Conservation (phyloP, 2,797 vertebrate species). For the Poeciliopsis presidionis region DNA sequence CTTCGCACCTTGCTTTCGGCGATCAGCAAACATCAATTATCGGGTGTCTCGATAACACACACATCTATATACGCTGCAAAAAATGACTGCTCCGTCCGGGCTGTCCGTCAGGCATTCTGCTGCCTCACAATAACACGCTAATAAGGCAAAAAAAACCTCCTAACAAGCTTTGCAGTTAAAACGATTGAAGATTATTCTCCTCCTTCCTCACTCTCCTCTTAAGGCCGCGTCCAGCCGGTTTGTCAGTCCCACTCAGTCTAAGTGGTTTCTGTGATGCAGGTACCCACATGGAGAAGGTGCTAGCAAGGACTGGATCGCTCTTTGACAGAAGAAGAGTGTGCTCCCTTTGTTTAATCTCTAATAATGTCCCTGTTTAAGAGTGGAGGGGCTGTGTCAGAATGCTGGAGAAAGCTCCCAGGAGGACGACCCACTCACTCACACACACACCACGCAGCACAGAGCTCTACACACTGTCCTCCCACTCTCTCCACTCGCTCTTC, state of each 20-base stretch:
- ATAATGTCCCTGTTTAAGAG: slow-evolving; percentile 47
- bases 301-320: slow-evolving; percentile 16
- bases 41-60: slow-evolving; percentile 13
- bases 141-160: slow-evolving; percentile 24
- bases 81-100: slow-evolving; percentile 22
- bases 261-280: slow-evolving; percentile 37
- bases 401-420: slow-evolving; percentile 29
- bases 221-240: slow-evolving; percentile 7
- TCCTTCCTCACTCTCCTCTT: slow-evolving; percentile 22
- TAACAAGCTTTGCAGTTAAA: slow-evolving; percentile 62
- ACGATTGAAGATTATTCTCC: slow-evolving; percentile 31
- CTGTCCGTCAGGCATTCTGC: slow-evolving; percentile 51
- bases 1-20: slow-evolving; percentile 12
- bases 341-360: slow-evolving; percentile 51
- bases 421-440: slow-evolving; percentile 20
- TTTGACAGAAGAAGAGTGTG: slow-evolving; percentile 5
- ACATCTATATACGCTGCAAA: slow-evolving; percentile 12
- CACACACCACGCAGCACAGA: neutral
- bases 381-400: slow-evolving; percentile 23
- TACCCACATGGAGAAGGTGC: slow-evolving; percentile 32
- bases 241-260: slow-evolving; percentile 42
- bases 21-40: slow-evolving; percentile 33
- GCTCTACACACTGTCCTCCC: slow-evolving; percentile 18
- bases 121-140: slow-evolving; percentile 54
- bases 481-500: slow-evolving; percentile 29